Percentiles rank a stretch among this genome's conserved stretches.
Evolutionary conservation across 1,140 invertebrate genomes (phyloP).

Genomic region (Plectus sambesii): DNA sequence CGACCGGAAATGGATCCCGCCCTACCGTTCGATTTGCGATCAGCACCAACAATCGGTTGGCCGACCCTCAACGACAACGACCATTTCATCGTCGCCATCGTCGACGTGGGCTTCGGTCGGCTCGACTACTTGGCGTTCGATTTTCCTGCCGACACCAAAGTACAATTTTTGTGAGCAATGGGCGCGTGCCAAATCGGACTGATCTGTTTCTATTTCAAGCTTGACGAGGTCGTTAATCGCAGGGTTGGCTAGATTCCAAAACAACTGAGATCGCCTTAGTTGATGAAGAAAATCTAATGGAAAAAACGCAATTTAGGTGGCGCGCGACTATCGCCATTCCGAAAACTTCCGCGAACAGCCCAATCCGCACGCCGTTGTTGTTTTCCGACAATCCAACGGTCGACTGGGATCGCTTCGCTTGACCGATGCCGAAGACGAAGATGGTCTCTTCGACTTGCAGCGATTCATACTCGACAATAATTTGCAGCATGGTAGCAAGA

Average conservation of each 20-base stretch:
- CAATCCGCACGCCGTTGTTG: conserved; percentile 34
- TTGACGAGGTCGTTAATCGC: too few species aligned
- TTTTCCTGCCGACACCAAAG: conserved; percentile 33
- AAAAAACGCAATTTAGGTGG: conserved; percentile 13
- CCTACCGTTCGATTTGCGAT: conserved; percentile 27
- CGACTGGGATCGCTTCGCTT: background rate
- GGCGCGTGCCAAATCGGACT: too few species aligned
- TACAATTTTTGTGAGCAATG: too few species aligned
- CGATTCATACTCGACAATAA: conserved; percentile 33
- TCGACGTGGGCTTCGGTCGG: conserved; percentile 38
- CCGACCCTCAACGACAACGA: conserved; percentile 31
- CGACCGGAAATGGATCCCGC: conserved; percentile 33
- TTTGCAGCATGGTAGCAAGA: conserved; percentile 30
- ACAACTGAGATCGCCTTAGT: background rate
- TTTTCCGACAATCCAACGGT: conserved; percentile 23
- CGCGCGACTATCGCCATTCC: conserved; percentile 26
- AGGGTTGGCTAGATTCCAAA: background rate
- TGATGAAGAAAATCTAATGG: background rate
- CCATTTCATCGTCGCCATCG: conserved; percentile 23
- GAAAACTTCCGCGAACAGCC: conserved; percentile 40
- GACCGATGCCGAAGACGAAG: conserved; percentile 12
- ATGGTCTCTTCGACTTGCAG: conserved; percentile 30
- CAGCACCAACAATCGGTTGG: conserved; percentile 33
- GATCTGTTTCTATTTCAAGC: conserved; percentile 3
- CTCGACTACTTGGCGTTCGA: conserved; percentile 35